These are phyloP conservation scores for Lates calcarifer DNA, from an alignment of 2,113 vertebrate species.

Conservation along the genomic window DNA sequence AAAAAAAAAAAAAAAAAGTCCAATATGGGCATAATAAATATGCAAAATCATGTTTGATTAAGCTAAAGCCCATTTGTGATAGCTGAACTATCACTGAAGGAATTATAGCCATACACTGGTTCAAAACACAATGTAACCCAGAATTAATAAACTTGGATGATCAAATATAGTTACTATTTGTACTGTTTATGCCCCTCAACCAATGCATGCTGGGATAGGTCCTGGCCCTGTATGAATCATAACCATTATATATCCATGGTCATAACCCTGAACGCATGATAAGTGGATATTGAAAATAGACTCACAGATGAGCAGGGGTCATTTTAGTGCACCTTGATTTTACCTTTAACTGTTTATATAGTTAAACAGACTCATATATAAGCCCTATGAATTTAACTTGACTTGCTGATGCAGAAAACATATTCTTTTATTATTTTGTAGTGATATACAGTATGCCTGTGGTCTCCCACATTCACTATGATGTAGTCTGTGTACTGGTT, in stretches of 20 bases:
- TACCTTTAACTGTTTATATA: neutral
- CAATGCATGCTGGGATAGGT: neutral
- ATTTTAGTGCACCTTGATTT: neutral
- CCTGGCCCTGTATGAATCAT: neutral
- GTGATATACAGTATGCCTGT: neutral
- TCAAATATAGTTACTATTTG: neutral
- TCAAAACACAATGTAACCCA: neutral
- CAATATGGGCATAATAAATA: neutral
- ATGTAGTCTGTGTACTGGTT: neutral
- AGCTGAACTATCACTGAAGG: neutral
- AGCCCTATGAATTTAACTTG: neutral
- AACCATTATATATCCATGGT: no score
- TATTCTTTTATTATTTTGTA: constrained; percentile 18
- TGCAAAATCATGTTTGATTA: neutral
- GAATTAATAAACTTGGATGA: neutral
- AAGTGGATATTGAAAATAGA: neutral
- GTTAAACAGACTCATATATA: neutral
- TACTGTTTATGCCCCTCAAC: neutral
- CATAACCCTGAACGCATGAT: neutral
- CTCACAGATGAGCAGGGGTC: neutral
- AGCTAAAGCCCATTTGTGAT: neutral
- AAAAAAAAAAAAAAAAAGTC: no score
- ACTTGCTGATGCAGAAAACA: constrained; percentile 8
- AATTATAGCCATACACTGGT: neutral
- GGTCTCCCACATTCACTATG: neutral